These are phyloP conservation scores for Galerucella pusilla DNA, from an alignment of 2,888 invertebrate genomes.

Conservation along the genomic window DNA sequence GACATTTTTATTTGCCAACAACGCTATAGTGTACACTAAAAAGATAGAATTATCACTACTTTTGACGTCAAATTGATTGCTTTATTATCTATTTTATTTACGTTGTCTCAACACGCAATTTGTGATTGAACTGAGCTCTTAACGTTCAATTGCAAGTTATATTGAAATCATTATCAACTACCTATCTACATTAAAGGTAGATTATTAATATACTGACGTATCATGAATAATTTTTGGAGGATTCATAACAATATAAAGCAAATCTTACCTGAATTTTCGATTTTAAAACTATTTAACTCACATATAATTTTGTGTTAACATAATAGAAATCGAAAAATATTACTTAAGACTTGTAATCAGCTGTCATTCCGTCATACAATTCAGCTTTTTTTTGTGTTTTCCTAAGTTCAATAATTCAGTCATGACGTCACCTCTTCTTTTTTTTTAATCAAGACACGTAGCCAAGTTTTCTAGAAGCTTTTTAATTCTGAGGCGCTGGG, in stretches of 20 bases:
- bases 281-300: slow-evolving; percentile 9
- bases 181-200: neutral
- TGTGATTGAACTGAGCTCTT: neutral
- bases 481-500: too few relatives aligned
- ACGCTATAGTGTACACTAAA: slow-evolving; percentile 23
- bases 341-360: slow-evolving; percentile 27
- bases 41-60: slow-evolving; percentile 1
- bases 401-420: neutral
- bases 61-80: neutral
- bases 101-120: neutral
- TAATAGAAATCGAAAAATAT: slow-evolving; percentile 20
- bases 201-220: too few relatives aligned
- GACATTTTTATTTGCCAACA: slow-evolving; percentile 56
- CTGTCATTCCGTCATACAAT: slow-evolving; percentile 19
- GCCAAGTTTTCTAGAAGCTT: too few relatives aligned
- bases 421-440: neutral
- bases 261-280: slow-evolving; percentile 17
- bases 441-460: too few relatives aligned
- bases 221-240: too few relatives aligned
- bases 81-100: slow-evolving; percentile 2
- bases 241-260: neutral
- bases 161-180: neutral
- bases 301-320: slow-evolving; percentile 25
- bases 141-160: neutral
- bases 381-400: neutral